These are phyloP conservation scores for Anthoscopus minutus DNA, from an alignment of 2,113 vertebrate species.

Conservation along the genomic window DNA sequence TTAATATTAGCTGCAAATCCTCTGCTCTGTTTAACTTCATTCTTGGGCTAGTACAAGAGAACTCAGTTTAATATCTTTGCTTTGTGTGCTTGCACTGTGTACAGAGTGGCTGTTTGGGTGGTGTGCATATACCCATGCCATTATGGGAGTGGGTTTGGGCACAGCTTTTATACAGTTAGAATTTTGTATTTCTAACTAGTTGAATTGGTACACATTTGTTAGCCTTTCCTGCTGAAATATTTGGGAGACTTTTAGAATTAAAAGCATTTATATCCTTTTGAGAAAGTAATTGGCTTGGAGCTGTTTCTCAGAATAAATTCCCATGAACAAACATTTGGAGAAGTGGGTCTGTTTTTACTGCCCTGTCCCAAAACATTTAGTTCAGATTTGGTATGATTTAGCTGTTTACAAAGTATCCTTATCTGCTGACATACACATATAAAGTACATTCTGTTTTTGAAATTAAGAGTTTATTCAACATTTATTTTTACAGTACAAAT, in stretches of 20 bases:
- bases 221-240: neutral
- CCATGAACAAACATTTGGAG: neutral
- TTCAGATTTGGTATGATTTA: neutral
- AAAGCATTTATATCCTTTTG: neutral
- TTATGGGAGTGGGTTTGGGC: neutral
- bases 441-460: neutral
- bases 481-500: neutral
- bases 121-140: neutral
- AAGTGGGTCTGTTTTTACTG: neutral
- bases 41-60: neutral
- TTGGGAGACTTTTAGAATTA: neutral
- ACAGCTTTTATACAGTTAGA: neutral
- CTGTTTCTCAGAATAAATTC: neutral
- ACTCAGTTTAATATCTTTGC: neutral
- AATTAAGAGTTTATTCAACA: neutral
- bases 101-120: neutral
- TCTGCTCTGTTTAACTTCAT: neutral
- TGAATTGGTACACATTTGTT: rapidly evolving
- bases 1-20: neutral
- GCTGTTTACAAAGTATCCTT: neutral
- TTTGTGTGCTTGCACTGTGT: neutral
- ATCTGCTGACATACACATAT: neutral
- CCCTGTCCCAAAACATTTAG: neutral
- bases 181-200: neutral
- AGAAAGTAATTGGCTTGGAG: neutral